Conservation (phyloP, 1,140 invertebrate genomes). For the Zaprionus taronus region DNA sequence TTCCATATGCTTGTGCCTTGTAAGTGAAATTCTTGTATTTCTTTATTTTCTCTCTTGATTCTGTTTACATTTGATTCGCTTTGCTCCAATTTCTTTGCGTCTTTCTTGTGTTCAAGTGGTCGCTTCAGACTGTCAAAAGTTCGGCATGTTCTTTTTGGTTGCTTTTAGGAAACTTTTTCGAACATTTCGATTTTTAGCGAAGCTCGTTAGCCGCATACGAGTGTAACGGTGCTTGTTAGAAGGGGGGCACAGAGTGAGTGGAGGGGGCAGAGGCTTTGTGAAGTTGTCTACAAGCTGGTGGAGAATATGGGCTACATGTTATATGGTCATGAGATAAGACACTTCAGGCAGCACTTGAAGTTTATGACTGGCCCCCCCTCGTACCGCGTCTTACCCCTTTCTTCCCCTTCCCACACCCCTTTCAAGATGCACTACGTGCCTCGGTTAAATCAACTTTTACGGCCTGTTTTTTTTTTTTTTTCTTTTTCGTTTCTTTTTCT, state of each 20-base stretch:
- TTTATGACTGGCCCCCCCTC: conserved; percentile 43
- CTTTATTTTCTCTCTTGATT: conserved; percentile 21
- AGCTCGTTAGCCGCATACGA: conserved; percentile 56
- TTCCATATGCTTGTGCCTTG: background rate
- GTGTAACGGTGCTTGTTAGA: conserved; percentile 47
- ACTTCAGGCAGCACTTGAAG: conserved; percentile 68
- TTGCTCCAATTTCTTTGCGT: conserved; percentile 58
- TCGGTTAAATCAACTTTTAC: conserved; percentile 40
- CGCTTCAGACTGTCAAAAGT: conserved; percentile 60
- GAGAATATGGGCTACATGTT: conserved; percentile 56
- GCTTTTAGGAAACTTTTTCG: conserved; percentile 8
- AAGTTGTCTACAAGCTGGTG: background rate
- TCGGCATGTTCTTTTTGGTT: conserved; percentile 12
- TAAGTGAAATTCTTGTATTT: conserved; percentile 34
- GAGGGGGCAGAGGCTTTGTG: background rate
- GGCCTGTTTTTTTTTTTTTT: conserved; percentile 18
- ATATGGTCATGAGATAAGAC: conserved; percentile 74
- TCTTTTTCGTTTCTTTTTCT: conserved; percentile 4
- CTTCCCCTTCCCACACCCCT: background rate
- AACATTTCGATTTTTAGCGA: conserved; percentile 21
- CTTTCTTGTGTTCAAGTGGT: conserved; percentile 55
- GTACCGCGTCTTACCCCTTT: background rate
- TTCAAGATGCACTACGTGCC: conserved; percentile 9
- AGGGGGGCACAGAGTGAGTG: background rate
- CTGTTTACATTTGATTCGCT: conserved; percentile 27